Evolutionary conservation across 2,113 vertebrate species (phyloP), one percentile per base, ranked within the genome.

Genomic region (Neomonachus schauinslandi): DNA sequence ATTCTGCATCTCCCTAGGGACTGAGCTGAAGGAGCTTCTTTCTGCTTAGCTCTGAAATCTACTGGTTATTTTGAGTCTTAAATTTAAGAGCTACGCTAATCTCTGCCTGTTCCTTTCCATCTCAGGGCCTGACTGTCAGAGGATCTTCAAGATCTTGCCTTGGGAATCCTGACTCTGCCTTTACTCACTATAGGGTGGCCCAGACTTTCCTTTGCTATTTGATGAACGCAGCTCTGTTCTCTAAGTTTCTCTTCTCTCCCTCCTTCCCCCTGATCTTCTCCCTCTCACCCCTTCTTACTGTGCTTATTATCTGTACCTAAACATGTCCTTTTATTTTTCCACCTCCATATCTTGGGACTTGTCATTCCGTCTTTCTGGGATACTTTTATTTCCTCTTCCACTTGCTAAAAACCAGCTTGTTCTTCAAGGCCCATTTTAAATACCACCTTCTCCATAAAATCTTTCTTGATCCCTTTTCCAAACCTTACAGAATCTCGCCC

Each of bases 1-100:
- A 3, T 72, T 89, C 59, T 74, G 72, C 49, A 31, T 72, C 82
- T 92, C 81, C 59, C 65, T 61, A 15, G 65, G 46, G 18, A 6
- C 63, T 84, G 42, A 96, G 33, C n/a, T 14, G 21, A 84, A 91
- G 85, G 59, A 80, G 67, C 69, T 69, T 95, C 95, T 91, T 92
- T 86, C 89, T 91, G 93, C 72, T 89, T 82, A 65, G 21, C 76
- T 97, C 84, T 51, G 49, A 94, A 92, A 94, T 69, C 90, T 79
- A 39, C 71, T 26, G 5, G 61, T 87, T 95, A 69, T 49, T 93
- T 83, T 61, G 57, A 89, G 71, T 84, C 85, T 97, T 71, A 85
- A 18, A 42, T 93, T 79, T 86, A 39, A 97, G 67, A 95, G 36
- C 71, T 42, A 33, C 31, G 39, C n/a, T 53, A 96, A 77, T 81